Percentiles rank a stretch among this genome's conserved stretches.
phyloP scores from a whole-genome alignment of 2,797 vertebrate species.

The Notoglanidium macrostoma region DNA sequence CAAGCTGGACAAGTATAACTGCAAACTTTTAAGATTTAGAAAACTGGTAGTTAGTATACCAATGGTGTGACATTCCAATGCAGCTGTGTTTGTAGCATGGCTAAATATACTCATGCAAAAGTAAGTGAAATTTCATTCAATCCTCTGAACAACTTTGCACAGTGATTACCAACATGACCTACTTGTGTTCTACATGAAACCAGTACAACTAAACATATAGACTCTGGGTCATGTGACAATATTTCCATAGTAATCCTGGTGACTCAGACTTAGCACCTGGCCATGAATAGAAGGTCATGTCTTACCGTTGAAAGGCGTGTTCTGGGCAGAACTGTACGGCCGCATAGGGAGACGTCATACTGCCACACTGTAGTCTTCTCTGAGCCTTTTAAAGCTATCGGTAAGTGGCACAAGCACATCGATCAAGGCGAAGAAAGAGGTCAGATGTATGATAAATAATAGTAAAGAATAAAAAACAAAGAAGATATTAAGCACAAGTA shows the following conservation, averaged over 20 bases:
- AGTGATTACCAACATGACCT: not conserved
- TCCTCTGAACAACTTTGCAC: not conserved
- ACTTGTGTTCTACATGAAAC: not conserved
- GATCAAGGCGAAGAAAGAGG: conserved; percentile 52
- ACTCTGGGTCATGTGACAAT: conserved; percentile 5
- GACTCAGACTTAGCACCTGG: conserved; percentile 30
- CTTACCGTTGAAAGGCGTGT: conserved; percentile 94
- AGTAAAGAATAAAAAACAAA: conserved; percentile 51
- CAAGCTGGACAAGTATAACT: conserved; percentile 27
- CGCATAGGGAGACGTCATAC: conserved; percentile 89
- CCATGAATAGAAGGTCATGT: conserved; percentile 55
- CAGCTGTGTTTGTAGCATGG: not conserved
- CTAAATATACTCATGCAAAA: conserved; percentile 1
- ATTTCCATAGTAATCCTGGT: conserved; percentile 6
- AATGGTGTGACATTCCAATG: not conserved
- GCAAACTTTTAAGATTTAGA: not conserved
- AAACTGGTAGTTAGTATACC: not conserved
- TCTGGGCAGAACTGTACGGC: conserved; percentile 90
- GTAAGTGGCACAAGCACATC: conserved; percentile 65
- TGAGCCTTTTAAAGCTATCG: conserved; percentile 65
- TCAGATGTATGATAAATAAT: conserved; percentile 47
- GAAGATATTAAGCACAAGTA: conserved; percentile 70
- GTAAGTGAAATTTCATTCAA: not conserved
- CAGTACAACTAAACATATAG: conserved; percentile 2
- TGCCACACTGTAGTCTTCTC: conserved; percentile 71